Evolutionary conservation across 2,888 invertebrate species (phyloP).

Genomic region (Polydrusus cervinus): DNA sequence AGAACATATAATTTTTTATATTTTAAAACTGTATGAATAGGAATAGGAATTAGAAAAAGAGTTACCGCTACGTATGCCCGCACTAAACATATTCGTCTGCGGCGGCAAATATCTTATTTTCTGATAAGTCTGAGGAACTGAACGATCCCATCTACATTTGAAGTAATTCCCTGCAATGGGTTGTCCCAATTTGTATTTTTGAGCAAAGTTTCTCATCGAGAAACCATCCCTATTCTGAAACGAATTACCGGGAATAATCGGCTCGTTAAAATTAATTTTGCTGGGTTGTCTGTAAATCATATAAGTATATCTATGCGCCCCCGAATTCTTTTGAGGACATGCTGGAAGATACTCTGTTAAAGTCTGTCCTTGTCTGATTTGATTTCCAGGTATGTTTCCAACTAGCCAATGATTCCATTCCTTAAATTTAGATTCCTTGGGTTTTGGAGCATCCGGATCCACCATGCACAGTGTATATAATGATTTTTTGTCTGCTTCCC

Average conservation of each 20-base stretch:
- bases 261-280: conserved; percentile 62
- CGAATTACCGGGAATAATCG: conserved; percentile 62
- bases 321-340: conserved; percentile 83
- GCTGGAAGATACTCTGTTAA: conserved; percentile 80
- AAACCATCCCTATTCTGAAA: conserved; percentile 76
- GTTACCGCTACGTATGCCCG: conserved; percentile 1
- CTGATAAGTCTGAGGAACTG: conserved; percentile 77
- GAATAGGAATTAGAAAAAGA: conserved; percentile 48
- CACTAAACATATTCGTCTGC: conserved; percentile 1
- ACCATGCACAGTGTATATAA: conserved; percentile 71
- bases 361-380: conserved; percentile 75
- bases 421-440: conserved; percentile 79
- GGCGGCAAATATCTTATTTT: conserved; percentile 41
- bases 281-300: conserved; percentile 71
- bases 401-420: conserved; percentile 89
- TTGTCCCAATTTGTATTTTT: conserved; percentile 84
- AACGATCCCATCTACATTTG: conserved; percentile 90
- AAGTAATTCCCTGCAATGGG: conserved; percentile 92
- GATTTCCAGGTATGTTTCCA: conserved; percentile 81
- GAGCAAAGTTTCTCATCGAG: conserved; percentile 83
- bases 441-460: conserved; percentile 84
- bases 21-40: conserved; percentile 50
- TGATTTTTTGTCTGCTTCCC: conserved; percentile 60
- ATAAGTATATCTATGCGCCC: conserved; percentile 82
- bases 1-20: conserved; percentile 37